phyloP scores from a whole-genome alignment of 1,140 invertebrate species.

The Atopsyche davidsoni region DNA sequence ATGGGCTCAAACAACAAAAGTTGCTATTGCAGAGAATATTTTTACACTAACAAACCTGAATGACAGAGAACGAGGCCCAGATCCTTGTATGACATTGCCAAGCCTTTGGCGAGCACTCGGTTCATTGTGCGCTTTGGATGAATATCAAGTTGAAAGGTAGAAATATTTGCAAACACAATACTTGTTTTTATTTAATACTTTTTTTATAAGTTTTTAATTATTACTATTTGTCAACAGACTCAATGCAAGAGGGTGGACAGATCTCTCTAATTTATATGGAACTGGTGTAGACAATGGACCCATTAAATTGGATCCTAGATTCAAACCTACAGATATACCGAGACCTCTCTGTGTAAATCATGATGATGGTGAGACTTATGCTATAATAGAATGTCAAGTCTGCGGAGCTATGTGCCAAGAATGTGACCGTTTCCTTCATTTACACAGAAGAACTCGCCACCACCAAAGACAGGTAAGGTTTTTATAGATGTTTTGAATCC shows the following conservation, averaged over 20 bases:
- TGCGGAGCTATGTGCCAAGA: conserved; percentile 93
- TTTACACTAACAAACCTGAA: conserved; percentile 76
- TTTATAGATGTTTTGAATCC: neutral
- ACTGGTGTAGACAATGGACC: neutral
- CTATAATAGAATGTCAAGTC: conserved; percentile 85
- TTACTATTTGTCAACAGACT: neutral
- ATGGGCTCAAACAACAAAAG: conserved; percentile 84
- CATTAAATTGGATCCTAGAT: neutral
- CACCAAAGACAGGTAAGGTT: conserved; percentile 76
- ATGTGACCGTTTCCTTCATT: conserved; percentile 91
- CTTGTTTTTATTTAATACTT: conserved; percentile 29
- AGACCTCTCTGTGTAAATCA: conserved; percentile 84
- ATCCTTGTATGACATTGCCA: conserved; percentile 72
- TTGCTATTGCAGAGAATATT: conserved; percentile 87
- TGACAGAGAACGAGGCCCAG: conserved; percentile 65
- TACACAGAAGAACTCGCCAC: conserved; percentile 78
- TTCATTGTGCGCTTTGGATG: conserved; percentile 86
- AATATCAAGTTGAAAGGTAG: conserved; percentile 81
- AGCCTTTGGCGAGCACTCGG: conserved; percentile 89
- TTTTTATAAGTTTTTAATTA: neutral
- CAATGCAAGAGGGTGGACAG: neutral
- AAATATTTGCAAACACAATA: no score
- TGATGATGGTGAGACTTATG: conserved; percentile 91
- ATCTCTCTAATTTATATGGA: conserved; percentile 2
- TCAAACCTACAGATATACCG: conserved; percentile 28